Evolutionary conservation across 2,888 invertebrate species (phyloP), one percentile per base, ranked within the genome.

Genomic region (Physocephala rufipes): DNA sequence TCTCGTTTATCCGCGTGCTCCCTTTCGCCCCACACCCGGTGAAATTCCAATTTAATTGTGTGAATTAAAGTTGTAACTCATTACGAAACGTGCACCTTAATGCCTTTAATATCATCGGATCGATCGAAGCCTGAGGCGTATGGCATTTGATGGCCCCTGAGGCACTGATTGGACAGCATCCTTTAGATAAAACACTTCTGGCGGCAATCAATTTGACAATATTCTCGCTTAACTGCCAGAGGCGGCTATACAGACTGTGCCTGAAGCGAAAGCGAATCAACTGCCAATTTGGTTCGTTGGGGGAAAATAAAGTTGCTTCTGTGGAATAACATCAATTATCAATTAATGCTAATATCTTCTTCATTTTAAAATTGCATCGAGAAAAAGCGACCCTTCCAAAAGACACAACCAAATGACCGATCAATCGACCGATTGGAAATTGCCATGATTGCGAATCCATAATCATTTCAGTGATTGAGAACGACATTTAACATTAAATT

Each of bases 41-140:
- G 75, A 79, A 76, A 80, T 79, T 82, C 79, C 79, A 80, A 77
- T 80, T 82, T 82, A 83, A 83, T 82, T 82, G 83, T 81, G 81
- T 82, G 82, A 83, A 83, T 83, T 82, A 82, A 83, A 82, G 82
- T 79, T 83, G 82, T 83, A 83, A 83, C 82, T 83, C 82, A 83
- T 83, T 83, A 82, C 79, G 81, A 79, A 82, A 82, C 83, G 82
- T 83, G 83, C 82, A 1, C 82, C 79, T 82, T 82, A 82, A 82
- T 81, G 79, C 79, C 78, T 77, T 81, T 81, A 82, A 82, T 80
- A 81, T 79, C 78, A 79, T 78, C 80, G 79, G 9, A 81, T 82
- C 82, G 81, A 78, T 81, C 79, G 67, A 71, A 65, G 70, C 55
- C 73, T 69, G 72, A 73, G 70, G 51, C 51, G 16, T 65, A 71